Conservation (phyloP, 2,113 vertebrate species). For the Clinocottus analis region DNA sequence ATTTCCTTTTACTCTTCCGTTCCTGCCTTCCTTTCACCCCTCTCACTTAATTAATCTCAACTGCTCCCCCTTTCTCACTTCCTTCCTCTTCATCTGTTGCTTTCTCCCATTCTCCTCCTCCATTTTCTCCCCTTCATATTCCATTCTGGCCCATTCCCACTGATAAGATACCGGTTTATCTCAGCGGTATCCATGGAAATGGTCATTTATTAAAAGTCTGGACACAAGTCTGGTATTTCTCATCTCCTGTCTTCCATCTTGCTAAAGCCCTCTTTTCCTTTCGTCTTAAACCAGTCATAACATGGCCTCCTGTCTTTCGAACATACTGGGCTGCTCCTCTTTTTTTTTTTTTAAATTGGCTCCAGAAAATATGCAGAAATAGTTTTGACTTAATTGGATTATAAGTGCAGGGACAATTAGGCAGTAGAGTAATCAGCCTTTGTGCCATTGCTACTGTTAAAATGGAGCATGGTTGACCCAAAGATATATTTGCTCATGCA, state of each 20-base stretch:
- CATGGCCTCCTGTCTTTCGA: slow-evolving; percentile 25
- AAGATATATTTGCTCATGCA: slow-evolving; percentile 12
- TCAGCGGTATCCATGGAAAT: slow-evolving; percentile 41
- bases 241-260: slow-evolving; percentile 54
- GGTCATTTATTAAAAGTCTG: slow-evolving; percentile 40
- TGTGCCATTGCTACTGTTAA: slow-evolving; percentile 26
- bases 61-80: slow-evolving; percentile 16
- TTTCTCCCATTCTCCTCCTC: slow-evolving; percentile 25
- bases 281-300: slow-evolving; percentile 35
- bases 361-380: not conserved
- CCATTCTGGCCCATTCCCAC: slow-evolving; percentile 16
- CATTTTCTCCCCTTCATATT: slow-evolving; percentile 5
- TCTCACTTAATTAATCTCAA: not conserved
- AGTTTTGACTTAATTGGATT: slow-evolving; percentile 25
- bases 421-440: not conserved
- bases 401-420: not conserved
- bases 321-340: not conserved
- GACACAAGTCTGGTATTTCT: slow-evolving; percentile 67
- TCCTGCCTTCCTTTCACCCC: slow-evolving; percentile 11
- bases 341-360: no score
- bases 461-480: not conserved
- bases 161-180: slow-evolving; percentile 26
- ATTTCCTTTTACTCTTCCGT: slow-evolving; percentile 10
- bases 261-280: slow-evolving; percentile 36
- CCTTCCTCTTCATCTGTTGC: not conserved